These are phyloP conservation scores for Tridacna gigas DNA, from an alignment of 2,888 invertebrate genomes.

Conservation along the genomic window DNA sequence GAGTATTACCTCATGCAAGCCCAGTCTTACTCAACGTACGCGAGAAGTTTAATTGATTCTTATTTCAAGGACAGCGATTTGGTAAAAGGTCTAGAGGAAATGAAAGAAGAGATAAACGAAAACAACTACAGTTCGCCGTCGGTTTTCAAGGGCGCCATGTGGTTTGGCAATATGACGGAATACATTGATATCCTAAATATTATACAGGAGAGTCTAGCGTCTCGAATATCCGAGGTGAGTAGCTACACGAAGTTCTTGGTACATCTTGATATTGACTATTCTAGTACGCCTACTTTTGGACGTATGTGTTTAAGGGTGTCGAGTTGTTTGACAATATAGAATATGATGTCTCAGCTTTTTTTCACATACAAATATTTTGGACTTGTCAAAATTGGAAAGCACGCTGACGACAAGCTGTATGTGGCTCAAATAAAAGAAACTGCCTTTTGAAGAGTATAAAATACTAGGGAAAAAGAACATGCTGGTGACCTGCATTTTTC, in stretches of 20 bases:
- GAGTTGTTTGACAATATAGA: too few species aligned
- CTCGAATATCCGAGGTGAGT: slow-evolving; percentile 51
- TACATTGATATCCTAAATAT: slow-evolving; percentile 72
- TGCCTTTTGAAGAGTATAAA: too few species aligned
- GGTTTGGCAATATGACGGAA: slow-evolving; percentile 76
- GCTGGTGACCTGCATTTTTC: too few species aligned
- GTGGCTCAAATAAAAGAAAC: too few species aligned
- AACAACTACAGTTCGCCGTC: slow-evolving; percentile 49
- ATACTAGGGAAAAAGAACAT: too few species aligned
- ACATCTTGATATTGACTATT: too few species aligned
- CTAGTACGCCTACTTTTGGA: too few species aligned
- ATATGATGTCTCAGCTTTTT: too few species aligned
- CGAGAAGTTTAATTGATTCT: slow-evolving; percentile 26
- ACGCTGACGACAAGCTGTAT: too few species aligned
- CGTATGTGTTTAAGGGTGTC: too few species aligned
- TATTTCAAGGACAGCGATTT: slow-evolving; percentile 45
- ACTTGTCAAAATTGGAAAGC: too few species aligned
- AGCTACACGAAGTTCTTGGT: not conserved
- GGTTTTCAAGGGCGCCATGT: slow-evolving; percentile 65
- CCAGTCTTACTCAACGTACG: slow-evolving; percentile 52
- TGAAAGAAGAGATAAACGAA: slow-evolving; percentile 63
- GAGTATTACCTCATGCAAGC: slow-evolving; percentile 63
- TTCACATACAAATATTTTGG: too few species aligned
- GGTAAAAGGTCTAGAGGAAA: slow-evolving; percentile 39
- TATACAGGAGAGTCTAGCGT: slow-evolving; percentile 61